Evolutionary conservation across 2,113 vertebrate species (phyloP).

Genomic region (Caloenas nicobarica): DNA sequence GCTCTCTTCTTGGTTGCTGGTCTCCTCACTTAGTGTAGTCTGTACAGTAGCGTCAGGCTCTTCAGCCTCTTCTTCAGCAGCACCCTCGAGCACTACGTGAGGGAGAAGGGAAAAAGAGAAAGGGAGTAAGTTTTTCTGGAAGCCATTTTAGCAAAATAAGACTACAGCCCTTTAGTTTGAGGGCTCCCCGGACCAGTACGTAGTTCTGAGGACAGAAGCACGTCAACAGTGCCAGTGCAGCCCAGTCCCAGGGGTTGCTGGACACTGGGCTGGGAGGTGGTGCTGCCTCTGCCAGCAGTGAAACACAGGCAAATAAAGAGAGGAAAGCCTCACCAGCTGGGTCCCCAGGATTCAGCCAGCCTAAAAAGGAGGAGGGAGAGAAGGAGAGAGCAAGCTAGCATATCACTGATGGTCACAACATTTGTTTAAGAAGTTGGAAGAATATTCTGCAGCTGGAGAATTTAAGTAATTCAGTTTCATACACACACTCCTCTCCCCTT

Average conservation of each 20-base stretch:
- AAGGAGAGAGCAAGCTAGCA: neutral
- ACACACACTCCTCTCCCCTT: neutral
- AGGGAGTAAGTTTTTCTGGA: neutral
- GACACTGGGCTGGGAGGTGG: neutral
- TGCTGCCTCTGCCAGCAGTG: neutral
- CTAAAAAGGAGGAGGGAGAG: neutral
- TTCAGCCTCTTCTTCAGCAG: slow-evolving; percentile 55
- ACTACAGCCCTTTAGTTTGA: neutral
- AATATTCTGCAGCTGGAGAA: slow-evolving; percentile 8
- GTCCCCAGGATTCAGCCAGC: neutral
- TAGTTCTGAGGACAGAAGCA: neutral
- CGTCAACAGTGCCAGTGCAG: accelerated
- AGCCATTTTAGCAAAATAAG: neutral
- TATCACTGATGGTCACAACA: neutral
- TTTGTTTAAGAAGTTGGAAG: neutral
- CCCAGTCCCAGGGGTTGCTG: neutral
- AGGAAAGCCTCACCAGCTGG: neutral
- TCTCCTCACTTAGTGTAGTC: slow-evolving; percentile 36
- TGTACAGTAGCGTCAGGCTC: slow-evolving; percentile 22
- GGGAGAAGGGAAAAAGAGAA: neutral
- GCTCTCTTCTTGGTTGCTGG: slow-evolving; percentile 10
- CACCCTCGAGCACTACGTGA: slow-evolving; percentile 57
- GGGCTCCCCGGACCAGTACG: neutral
- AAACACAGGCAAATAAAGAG: neutral
- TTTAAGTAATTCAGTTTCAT: neutral